Base-by-base conservation (phyloP, 2,888 invertebrate genomes). In the Dusona sp. region DNA sequence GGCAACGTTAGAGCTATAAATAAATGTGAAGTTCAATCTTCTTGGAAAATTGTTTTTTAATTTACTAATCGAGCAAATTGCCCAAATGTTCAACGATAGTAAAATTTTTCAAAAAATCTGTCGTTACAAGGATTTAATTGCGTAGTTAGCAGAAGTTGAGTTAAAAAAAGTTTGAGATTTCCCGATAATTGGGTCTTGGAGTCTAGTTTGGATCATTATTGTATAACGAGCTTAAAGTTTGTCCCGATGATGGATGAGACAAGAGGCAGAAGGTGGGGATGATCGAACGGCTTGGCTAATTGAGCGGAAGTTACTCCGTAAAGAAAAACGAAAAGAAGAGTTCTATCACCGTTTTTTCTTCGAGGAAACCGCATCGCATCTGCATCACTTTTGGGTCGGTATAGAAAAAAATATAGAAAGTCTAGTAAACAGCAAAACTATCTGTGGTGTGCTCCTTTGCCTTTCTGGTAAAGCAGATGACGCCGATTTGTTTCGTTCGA, bases 231-330 rank as follows among this genome's bases (percentile, higher is more conserved):
- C 77, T 3, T 33, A 74, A 75, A 84, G 70, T 81, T 82, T 77
- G 81, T 81, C 81, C 67, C 67, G 84, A 64, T 88, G 85, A 89
- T 88, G 87, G 88, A 89, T 88, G 88, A 86, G 85, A 61, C 80
- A 65, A 74, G 61, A 42, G 74, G 54, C n/a, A 48, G 72, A 33
- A 68, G 73, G 72, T 65, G 75, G 65, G 61, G 61, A 86, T 87
- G 88, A 88, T 86, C 88, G 88, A 88, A 87, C 29, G 84, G 87
- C 82, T 86, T 86, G 75, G 77, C 85, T 88, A 88, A 89, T 89
- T 88, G 88, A 89, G 79, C 89, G 88, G 89, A 89, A 89, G 88
- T 87, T 84, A 79, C 82, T 83, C 36, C 67, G 65, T 81, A 33
- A 72, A 51, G 29, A 65, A 79, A 77, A 85, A 81, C 54, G 51